Base-by-base conservation (phyloP, 2,888 invertebrate genomes). In the Pyralis farinalis region DNA sequence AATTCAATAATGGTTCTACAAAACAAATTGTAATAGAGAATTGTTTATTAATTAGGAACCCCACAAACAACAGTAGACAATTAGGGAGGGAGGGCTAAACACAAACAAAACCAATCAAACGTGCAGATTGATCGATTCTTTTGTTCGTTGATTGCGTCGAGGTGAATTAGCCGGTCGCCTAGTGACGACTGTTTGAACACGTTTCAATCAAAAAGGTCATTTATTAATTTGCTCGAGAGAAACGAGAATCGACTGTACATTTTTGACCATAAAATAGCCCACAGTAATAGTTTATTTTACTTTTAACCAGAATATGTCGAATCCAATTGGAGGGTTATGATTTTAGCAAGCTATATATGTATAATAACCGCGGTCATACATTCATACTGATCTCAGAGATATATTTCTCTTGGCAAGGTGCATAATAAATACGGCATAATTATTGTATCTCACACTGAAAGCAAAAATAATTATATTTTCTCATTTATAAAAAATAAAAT, bases 101-200 rank as follows among this genome's bases (percentile, higher is more conserved):
- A 12, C 35, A 35, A 27, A 25, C 35, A 35, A 35, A 35, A 27
- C 22, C 35, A 35, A 35, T 35, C 35, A 35, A 35, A 27, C 12
- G 35, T 27, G 27, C 35, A 27, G 12, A 37, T 31, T 35, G 27
- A 27, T 35, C 27, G 35, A 27, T 35, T 35, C 35, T 35, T 35
- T 35, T 35, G 35, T 27, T 11, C 27, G 27, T n/a, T 35, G 27
- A 35, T 35, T 35, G 35, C 27, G 35, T 22, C 2, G 22, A 34
- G 34, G 16, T 28, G 27, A 25, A 27, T 35, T 27, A 35, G 12
- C 1, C 25, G 25, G 25, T 7, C 25, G 6, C 9, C 29, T 12
- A 7, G 35, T 9, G 6, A 29, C 30, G 12, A 27, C 12, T 12
- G 10, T 12, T 34, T 34, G 22, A 27, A 27, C 34, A 25, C 34